A percentile compares a stretch with the other conserved stretches of the same genome.
Evolutionary conservation across 64 coral and sea anemone species (phyloP).

Genomic region (Pachyseris speciosa): DNA sequence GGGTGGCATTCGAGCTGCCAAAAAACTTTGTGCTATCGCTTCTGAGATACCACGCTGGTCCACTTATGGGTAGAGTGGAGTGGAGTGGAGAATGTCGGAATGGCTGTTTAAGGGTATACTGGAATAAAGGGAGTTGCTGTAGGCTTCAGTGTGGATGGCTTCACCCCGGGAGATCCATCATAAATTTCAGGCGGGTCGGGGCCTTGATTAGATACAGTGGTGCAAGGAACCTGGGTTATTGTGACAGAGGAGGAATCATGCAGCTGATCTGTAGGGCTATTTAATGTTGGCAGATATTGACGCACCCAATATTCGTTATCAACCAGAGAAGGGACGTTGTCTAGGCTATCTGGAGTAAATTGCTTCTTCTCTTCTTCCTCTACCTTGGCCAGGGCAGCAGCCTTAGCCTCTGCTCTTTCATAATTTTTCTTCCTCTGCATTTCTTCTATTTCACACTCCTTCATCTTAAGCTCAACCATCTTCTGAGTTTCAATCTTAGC

Average conservation of each 20-base stretch:
- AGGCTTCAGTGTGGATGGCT: background rate
- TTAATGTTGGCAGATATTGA: background rate
- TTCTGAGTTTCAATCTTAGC: background rate
- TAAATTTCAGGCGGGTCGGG: background rate
- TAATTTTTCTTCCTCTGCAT: conserved; percentile 4
- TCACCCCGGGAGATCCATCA: background rate
- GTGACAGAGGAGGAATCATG: background rate
- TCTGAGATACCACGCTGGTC: conserved; percentile 10
- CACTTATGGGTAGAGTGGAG: background rate
- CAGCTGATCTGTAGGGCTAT: background rate
- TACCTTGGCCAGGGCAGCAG: background rate
- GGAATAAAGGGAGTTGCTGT: background rate
- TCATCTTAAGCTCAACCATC: conserved; percentile 13
- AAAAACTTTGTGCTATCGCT: conserved; percentile 21
- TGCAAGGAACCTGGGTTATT: background rate
- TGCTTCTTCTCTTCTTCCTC: background rate
- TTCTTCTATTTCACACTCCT: conserved; percentile 30
- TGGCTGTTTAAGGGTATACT: background rate
- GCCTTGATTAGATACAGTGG: background rate
- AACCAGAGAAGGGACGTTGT: background rate
- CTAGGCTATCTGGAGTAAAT: background rate
- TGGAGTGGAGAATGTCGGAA: background rate
- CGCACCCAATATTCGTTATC: background rate
- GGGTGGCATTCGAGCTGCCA: conserved; percentile 39
- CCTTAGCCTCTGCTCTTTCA: conserved; percentile 16